Base-by-base conservation (phyloP, 1,140 invertebrate species). In the Oedothorax gibbosus region DNA sequence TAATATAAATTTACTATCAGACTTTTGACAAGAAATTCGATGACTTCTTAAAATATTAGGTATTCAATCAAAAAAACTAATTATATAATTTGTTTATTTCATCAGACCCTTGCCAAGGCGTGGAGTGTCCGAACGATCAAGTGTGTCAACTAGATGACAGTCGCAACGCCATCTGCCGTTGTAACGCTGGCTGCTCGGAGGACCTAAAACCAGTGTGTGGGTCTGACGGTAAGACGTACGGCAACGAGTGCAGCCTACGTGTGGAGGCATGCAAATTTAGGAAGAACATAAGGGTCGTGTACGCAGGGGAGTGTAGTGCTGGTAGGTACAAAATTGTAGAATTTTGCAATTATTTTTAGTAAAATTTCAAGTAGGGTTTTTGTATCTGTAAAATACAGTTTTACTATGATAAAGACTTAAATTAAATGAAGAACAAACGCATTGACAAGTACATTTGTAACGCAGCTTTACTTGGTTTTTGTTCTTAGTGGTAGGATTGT, bases 201-300 rank as follows among this genome's bases (percentile, higher is more conserved):
- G 95, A 96, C 88, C 94, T 95, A 88, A 92, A 93, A 3, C 95
- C 95, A 0, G 95, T 97, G 50, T 97, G 96, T 88, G 96, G 94
- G n/a, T 96, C 94, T 12, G 91, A 92, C 88, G 90, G 91, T 35
- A 95, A 95, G 90, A 97, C 95, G 1, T 97, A 97, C 90, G 93
- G 93, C 50, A 97, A 96, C 90, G 94, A 96, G 88, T 97, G 96
- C 90, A 92, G 93, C 85, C 91, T 97, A 87, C 92, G 93, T 79
- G 93, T 94, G 87, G 94, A 95, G 88, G 93, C 93, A 35, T 96
- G 95, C 88, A 92, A 94, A 87, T 93, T 93, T 12, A 91, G 94
- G 87, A 93, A 93, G 89, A 92, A 92, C 54, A 91, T 96, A 0
- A 92, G 93, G 87, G 94, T 95, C 85, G 93, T 96, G 87, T 96